Evolutionary conservation across 2,888 invertebrate species (phyloP), one percentile per base, ranked within the genome.

Genomic region (Pachliopta kotzebuea): DNA sequence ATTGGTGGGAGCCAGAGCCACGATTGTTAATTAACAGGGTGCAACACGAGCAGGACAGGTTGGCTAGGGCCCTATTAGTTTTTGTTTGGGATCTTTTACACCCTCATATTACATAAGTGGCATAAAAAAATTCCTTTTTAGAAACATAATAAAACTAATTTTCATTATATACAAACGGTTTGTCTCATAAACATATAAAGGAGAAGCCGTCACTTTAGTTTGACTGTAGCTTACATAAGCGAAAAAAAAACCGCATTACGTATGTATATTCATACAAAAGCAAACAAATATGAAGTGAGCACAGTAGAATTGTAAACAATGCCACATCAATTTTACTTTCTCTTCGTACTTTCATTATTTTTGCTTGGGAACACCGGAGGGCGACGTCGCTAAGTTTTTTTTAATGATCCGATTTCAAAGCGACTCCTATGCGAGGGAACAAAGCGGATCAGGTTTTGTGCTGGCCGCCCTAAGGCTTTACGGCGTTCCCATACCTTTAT

Each of bases 251-350:
- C 3, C 4, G 7, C 50, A 23, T 52, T 52, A 52, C 50, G 50
- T 52, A 52, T 52, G 6, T 52, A 21, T 52, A n/a, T n/a, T n/a
- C 21, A 52, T n/a, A 49, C 20, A 20, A 18, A 49, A 49, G 20
- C 31, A 42, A 21, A 56, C 20, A 56, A 42, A 64, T 42, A 60
- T 56, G 26, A 57, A 42, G 20, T 56, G 20, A 56, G 45, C 60
- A 60, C 53, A 60, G 56, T 56, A 45, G 31, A 60, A 60, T 49
- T 52, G 31, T 56, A n/a, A 65, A 65, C 60, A 65, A 65, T 65
- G 65, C 65, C 65, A 60, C 60, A 65, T 65, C 60, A 65, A 61
- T 61, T 65, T 61, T 60, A 52, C 65, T 60, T 65, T 65, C 60
- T 53, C 57, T 61, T 53, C 53, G 60, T 61, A 64, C 60, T 65